phyloP scores from a whole-genome alignment of 1,140 invertebrate genomes.

The Solenopsis fugax region DNA sequence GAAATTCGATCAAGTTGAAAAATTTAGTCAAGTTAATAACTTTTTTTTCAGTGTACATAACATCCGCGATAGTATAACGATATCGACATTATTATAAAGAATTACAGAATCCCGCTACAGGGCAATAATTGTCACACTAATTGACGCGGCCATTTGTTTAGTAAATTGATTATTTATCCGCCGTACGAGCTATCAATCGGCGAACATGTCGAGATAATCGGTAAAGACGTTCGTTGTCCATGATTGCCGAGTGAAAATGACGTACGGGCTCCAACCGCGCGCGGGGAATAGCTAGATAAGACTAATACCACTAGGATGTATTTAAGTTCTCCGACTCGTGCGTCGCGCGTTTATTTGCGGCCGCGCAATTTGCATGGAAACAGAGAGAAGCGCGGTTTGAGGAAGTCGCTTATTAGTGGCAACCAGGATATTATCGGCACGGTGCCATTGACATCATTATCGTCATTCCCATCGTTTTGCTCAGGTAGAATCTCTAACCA shows the following conservation, averaged over 20 bases:
- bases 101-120: neutral
- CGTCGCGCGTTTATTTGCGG: conserved; percentile 42
- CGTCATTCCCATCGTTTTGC: conserved; percentile 41
- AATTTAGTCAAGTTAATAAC: too few relatives aligned
- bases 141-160: neutral
- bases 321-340: conserved; percentile 21
- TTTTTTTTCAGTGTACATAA: too few relatives aligned
- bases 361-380: conserved; percentile 54
- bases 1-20: too few relatives aligned
- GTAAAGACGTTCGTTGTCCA: conserved; percentile 39
- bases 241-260: conserved; percentile 65
- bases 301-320: neutral
- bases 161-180: conserved; percentile 9
- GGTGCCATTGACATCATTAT: conserved; percentile 60
- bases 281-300: neutral
- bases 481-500: neutral
- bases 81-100: too few relatives aligned
- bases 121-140: neutral
- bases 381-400: conserved; percentile 31
- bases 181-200: neutral
- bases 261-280: conserved; percentile 12
- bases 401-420: conserved; percentile 55
- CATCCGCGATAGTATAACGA: too few relatives aligned
- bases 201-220: conserved; percentile 30
- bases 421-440: conserved; percentile 49